Evolutionary conservation across 2,797 vertebrate species (phyloP).

Genomic region (Anniella stebbinsi): DNA sequence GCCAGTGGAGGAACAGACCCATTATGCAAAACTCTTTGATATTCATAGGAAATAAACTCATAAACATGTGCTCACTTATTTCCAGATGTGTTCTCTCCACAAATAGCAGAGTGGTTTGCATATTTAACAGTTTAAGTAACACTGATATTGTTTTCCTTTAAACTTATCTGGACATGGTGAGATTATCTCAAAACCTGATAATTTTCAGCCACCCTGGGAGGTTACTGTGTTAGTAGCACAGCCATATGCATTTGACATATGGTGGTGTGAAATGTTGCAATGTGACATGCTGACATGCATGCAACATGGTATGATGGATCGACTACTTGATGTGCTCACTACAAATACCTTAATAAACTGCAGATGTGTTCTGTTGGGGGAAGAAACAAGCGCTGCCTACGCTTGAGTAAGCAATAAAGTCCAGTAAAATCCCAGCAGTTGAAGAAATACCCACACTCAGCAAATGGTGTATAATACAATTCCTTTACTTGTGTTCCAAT

Average conservation of each 20-base stretch:
- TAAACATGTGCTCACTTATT: neutral
- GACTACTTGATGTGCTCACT: neutral
- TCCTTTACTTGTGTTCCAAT: too few relatives aligned
- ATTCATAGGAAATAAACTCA: constrained; percentile 3
- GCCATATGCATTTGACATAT: neutral
- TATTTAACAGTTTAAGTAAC: neutral
- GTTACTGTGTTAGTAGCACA: neutral
- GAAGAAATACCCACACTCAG: too few relatives aligned
- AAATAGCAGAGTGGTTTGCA: neutral
- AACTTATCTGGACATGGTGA: neutral
- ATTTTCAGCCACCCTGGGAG: neutral
- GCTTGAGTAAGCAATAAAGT: too few relatives aligned
- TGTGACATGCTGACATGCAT: too few relatives aligned
- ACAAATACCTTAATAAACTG: neutral
- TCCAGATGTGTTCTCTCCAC: neutral
- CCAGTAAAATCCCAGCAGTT: too few relatives aligned
- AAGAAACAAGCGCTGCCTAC: too few relatives aligned
- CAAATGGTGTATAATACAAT: too few relatives aligned
- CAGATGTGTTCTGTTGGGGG: neutral
- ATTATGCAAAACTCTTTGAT: neutral
- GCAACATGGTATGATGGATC: neutral
- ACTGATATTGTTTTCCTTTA: neutral
- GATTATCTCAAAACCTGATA: neutral
- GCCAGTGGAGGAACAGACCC: neutral
- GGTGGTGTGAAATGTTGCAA: neutral